Conservation (phyloP, 2,113 vertebrate species). For the Balaeniceps rex region DNA sequence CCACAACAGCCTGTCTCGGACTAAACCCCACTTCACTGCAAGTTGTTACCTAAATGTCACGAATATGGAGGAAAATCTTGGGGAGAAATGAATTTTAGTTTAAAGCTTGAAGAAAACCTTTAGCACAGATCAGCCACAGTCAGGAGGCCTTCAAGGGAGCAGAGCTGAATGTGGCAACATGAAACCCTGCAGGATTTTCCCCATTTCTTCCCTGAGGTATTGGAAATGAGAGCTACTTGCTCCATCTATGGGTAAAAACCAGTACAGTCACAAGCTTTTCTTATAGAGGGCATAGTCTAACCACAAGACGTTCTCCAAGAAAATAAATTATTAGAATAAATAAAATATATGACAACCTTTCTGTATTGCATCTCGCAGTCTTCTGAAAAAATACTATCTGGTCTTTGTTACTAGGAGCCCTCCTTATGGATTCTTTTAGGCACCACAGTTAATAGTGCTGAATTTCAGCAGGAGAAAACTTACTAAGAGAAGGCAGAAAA, state of each 20-base stretch:
- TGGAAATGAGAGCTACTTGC: conserved; percentile 33
- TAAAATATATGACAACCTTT: neutral
- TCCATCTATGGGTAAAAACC: conserved; percentile 55
- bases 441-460: neutral
- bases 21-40: neutral
- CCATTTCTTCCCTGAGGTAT: neutral
- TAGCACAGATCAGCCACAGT: neutral
- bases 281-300: neutral
- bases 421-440: neutral
- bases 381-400: neutral
- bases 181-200: neutral
- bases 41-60: neutral
- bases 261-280: neutral
- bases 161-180: neutral
- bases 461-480: neutral
- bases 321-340: neutral
- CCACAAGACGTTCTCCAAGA: neutral
- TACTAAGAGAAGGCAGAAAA: neutral
- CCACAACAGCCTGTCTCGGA: neutral
- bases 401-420: neutral
- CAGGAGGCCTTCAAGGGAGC: neutral
- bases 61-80: neutral
- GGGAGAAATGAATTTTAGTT: neutral
- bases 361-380: neutral
- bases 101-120: neutral